Evolutionary conservation across 2,113 vertebrate genomes (phyloP), one percentile per base, ranked within the genome.

Genomic region (Leiothrix lutea): DNA sequence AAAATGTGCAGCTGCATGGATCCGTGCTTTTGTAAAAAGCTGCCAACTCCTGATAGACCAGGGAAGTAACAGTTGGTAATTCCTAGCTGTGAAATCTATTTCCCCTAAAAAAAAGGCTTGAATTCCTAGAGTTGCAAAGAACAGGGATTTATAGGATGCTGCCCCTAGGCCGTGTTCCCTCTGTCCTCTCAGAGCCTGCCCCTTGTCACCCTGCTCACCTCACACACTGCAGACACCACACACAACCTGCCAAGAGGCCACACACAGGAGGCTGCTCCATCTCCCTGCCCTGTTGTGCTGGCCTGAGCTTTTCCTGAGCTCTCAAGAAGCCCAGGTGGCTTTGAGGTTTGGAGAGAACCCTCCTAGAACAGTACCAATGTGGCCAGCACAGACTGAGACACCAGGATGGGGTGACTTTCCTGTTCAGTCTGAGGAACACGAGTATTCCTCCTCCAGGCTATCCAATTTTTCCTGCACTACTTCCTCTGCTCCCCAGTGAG

Each of bases 301-400:
- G 62, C 65, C 36, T 28, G 16, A 58, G 48, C 19, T 31, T 80
- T 9, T 77, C 26, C 28, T n/a, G 75, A 75, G 90, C 87, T 79
- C 89, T 60, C 11, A n/a, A 29, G 83, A 28, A 79, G 18, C 38
- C 50, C 7, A 35, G 33, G 8, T 25, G n/a, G 42, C 42, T 88
- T 20, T 51, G 56, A 2, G 22, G 16, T 57, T 53, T 47, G 65
- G 64, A 72, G 35, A 79, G 60, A 58, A 66, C 12, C 56, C 42
- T 29, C 67, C 88, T 5, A 22, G 35, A 80, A 35, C 0, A 1
- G n/a, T 3, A 15, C 1, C 7, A 33, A 36, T 0, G 0, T 7
- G 48, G 54, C 48, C 67, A 57, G 81, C 40, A 19, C 1, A 1
- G 53, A 44, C 33, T 1, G 15, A 80, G 42, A 29, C 12, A 21